Base-by-base conservation (phyloP, 1,140 invertebrate species). In the Myzus persicae region DNA sequence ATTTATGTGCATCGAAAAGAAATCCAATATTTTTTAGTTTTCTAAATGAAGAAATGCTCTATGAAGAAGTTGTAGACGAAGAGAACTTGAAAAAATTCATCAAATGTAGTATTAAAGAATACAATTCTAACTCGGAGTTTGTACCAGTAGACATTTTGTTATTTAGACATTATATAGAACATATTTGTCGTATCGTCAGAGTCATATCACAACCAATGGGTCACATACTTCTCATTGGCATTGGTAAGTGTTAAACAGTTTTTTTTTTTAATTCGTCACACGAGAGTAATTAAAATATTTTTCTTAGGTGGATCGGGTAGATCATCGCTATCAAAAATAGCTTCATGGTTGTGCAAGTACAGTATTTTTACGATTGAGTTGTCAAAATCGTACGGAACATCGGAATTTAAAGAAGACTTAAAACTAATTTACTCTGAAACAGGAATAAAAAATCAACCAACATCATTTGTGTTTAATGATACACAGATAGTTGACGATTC, bases 101-200 rank as follows among this genome's bases (percentile, higher is more conserved):
- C 97, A 97, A 98, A 94, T 97, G 97, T 95, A 98, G 98, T 95
- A 95, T 98, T n/a, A 96, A 96, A 76, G 98, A 99, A 94, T 99
- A 99, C 95, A 99, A 99, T 95, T 91, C 59, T 8, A 81, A 54
- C 22, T 95, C 97, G n/a, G 97, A 96, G 0, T 97, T 97, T 85
- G 96, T 97, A 0, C 97, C 97, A 1, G 97, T 98, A 97, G 96
- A 97, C 93, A 95, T 99, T 87, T 97, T 98, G 0, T 97, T 99
- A 95, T 99, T 99, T 95, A 96, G 97, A 93, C 99, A 98, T 95
- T 98, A 98, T 5, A 97, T 99, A 46, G 98, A 99, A 94, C 98
- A 99, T 95, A 96, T 99, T 36, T 97, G 98, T 76, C 95, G 98
- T 87, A 96, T 98, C 44, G 97, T 97, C 4, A 95, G 98, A 40